Evolutionary conservation across 2,113 vertebrate species (phyloP).

Genomic region (Amia ocellicauda): DNA sequence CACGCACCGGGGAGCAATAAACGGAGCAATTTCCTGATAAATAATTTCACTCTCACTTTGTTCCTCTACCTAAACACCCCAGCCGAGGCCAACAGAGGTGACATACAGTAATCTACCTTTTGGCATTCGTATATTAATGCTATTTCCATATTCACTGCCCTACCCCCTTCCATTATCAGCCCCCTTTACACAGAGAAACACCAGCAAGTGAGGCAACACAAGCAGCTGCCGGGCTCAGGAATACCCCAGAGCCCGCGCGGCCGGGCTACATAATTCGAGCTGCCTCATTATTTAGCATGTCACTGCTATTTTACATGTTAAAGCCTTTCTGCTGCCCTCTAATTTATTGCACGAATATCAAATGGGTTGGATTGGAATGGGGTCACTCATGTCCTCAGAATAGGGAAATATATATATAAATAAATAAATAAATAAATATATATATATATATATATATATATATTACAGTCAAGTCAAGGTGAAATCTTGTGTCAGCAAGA

Average conservation of each 20-base stretch:
- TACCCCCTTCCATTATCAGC: constrained; percentile 2
- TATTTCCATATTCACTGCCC: constrained; percentile 68
- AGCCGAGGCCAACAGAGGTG: constrained; percentile 47
- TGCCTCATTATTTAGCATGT: constrained; percentile 81
- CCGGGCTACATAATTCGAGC: constrained; percentile 61
- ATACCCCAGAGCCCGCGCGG: constrained; percentile 62
- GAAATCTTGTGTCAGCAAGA: constrained; percentile 62
- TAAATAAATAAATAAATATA: constrained; percentile 55
- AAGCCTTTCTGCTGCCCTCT: constrained; percentile 66
- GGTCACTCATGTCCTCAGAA: constrained; percentile 61
- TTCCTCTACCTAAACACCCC: constrained; percentile 50
- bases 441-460: constrained; percentile 16
- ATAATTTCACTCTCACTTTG: constrained; percentile 60
- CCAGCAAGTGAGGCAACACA: constrained; percentile 34
- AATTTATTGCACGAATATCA: constrained; percentile 74
- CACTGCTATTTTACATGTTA: constrained; percentile 80
- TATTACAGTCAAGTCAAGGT: constrained; percentile 72
- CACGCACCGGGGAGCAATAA: constrained; percentile 61
- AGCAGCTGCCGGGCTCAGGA: constrained; percentile 46
- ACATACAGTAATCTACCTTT: constrained; percentile 70
- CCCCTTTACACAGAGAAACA: constrained; percentile 29
- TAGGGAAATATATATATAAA: constrained; percentile 23
- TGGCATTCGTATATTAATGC: constrained; percentile 67
- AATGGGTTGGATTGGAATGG: constrained; percentile 62
- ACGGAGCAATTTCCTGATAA: constrained; percentile 59